Base-by-base conservation (phyloP, 2,888 invertebrate species). In the Nomada lathburiana region DNA sequence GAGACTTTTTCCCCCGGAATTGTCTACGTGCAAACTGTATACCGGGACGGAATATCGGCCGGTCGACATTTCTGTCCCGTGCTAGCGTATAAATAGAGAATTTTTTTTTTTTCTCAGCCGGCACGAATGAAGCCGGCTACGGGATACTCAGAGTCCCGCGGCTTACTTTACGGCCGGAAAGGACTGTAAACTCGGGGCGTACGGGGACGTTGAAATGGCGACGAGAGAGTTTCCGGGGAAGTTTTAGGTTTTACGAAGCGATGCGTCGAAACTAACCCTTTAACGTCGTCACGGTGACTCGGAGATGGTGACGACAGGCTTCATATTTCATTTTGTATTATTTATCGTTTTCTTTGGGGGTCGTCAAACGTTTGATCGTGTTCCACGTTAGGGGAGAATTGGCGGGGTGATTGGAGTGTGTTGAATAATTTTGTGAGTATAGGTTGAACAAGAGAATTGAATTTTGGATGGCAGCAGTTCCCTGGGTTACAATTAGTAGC, bases 1-100 rank as follows among this genome's bases (percentile, higher is more conserved):
- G 80, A 87, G 86, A 88, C 88, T 89, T 86, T 86, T 89, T 87
- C 78, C 79, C 47, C 84, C 10, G 85, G 87, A 89, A 90, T 88
- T 89, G 90, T 91, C 91, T 90, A 91, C 90, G 90, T 90, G 90
- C 87, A 84, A 86, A 88, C 84, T 87, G 85, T 69, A 59, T 26
- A 18, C 69, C 64, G 82, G 62, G 64, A 75, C 84, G 80, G 88
- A 88, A 89, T 89, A 90, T 90, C 90, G 89, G 84, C 67, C 67
- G 18, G 77, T 75, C 85, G 76, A 47, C 60, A 13, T 67, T 77
- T 76, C 76, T 79, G 50, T 71, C 60, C 60, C 50, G 36, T 62
- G 74, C 76, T 85, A 83, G 70, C 83, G 83, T 86, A 90, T 89
- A 89, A 90, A 90, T 90, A 90, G 85, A 89, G 79, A 88, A 89